Percentiles rank a stretch among this genome's conserved stretches.
phyloP scores from a whole-genome alignment of 2,888 invertebrate genomes.

The Harpalus rubripes region DNA sequence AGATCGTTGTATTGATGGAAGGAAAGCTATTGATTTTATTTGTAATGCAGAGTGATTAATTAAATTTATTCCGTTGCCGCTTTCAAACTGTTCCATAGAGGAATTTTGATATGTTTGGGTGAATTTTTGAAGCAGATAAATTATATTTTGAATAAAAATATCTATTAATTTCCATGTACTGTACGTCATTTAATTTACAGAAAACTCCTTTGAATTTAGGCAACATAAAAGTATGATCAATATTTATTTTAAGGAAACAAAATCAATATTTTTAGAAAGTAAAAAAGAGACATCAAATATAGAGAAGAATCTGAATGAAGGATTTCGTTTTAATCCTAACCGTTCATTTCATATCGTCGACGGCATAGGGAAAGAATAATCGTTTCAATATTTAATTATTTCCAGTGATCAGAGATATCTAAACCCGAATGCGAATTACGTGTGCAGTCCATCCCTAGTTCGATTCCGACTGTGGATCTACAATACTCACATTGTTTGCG shows the following conservation, averaged over 20 bases:
- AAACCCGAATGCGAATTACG: slow-evolving; percentile 51
- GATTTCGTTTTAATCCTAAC: neutral
- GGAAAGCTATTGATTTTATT: slow-evolving; percentile 58
- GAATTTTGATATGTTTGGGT: slow-evolving; percentile 30
- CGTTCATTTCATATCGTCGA: neutral
- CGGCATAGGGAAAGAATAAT: slow-evolving; percentile 17
- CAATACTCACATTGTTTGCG: slow-evolving; percentile 74
- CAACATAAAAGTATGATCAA: too few species aligned
- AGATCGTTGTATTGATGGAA: slow-evolving; percentile 44
- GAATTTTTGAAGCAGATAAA: slow-evolving; percentile 40
- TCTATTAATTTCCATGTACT: slow-evolving; percentile 11
- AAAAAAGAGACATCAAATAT: too few species aligned
- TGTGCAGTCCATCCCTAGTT: slow-evolving; percentile 42
- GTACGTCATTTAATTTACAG: neutral
- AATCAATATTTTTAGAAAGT: too few species aligned
- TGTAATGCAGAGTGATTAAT: slow-evolving; percentile 62
- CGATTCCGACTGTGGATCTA: slow-evolving; percentile 55
- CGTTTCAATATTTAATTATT: slow-evolving; percentile 29
- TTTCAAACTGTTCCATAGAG: slow-evolving; percentile 29
- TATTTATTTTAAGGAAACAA: too few species aligned
- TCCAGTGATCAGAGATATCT: slow-evolving; percentile 52
- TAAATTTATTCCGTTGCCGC: slow-evolving; percentile 50
- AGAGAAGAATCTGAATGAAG: neutral
- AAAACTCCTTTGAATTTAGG: neutral
- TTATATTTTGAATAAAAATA: slow-evolving; percentile 28